Percentiles rank a stretch among this genome's conserved stretches.
Evolutionary conservation across 2,888 invertebrate species (phyloP).

Genomic region (Tiliacea citrago): DNA sequence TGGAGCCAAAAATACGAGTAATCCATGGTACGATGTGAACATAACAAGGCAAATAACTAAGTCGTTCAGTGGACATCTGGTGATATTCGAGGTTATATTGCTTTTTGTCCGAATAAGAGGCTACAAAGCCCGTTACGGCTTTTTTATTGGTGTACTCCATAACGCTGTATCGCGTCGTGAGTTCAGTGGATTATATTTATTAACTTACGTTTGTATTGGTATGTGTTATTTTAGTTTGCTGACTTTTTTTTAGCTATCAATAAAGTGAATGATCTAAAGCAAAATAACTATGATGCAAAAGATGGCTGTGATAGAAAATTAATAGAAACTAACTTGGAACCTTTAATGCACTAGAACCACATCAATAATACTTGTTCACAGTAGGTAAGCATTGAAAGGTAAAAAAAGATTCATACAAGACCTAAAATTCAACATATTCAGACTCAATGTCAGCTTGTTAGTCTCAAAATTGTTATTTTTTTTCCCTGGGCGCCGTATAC

Average conservation of each 20-base stretch:
- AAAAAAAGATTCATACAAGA: neutral
- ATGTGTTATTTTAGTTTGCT: conserved; percentile 1
- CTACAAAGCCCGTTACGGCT: conserved; percentile 48
- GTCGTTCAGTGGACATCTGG: conserved; percentile 58
- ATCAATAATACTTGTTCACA: neutral
- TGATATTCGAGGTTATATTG: conserved; percentile 55
- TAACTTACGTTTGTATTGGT: conserved; percentile 4
- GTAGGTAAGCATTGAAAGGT: neutral
- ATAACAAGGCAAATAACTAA: conserved; percentile 60
- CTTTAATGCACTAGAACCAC: neutral
- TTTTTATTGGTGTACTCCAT: conserved; percentile 49
- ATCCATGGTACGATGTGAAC: conserved; percentile 40
- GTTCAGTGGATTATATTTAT: conserved; percentile 33
- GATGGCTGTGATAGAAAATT: neutral
- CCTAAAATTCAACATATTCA: neutral
- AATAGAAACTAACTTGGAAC: neutral
- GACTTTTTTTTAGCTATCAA: neutral
- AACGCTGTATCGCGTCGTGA: conserved; percentile 42
- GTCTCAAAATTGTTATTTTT: neutral
- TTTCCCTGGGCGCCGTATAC: conserved; percentile 12
- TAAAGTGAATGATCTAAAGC: neutral
- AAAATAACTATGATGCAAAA: neutral
- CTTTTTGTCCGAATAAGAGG: conserved; percentile 60
- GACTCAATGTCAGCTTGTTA: no score
- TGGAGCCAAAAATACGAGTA: conserved; percentile 36